Percentiles rank a stretch among this genome's conserved stretches.
Conservation (phyloP, 1,140 invertebrate species). For the Yoshiicerus persimilis region DNA sequence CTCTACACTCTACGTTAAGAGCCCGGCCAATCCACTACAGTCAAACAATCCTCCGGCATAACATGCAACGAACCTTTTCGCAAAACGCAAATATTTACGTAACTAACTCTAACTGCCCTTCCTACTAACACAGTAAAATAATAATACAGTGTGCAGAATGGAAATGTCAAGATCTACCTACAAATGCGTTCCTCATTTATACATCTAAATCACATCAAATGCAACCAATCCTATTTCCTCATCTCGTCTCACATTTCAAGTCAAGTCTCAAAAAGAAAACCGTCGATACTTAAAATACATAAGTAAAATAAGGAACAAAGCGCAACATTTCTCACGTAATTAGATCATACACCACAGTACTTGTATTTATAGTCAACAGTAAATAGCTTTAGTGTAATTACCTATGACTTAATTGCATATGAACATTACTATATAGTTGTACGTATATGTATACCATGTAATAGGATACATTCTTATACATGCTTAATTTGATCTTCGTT, state of each 20-base stretch:
- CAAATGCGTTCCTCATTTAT: not conserved
- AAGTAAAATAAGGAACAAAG: not conserved
- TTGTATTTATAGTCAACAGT: not conserved
- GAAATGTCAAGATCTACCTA: too few species aligned
- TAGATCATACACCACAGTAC: not conserved
- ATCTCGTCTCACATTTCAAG: not conserved
- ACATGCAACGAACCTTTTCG: not conserved
- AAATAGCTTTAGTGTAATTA: too few species aligned
- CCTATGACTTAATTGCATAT: too few species aligned
- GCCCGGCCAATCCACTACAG: not conserved
- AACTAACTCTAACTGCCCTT: too few species aligned
- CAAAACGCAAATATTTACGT: not conserved
- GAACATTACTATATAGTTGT: too few species aligned
- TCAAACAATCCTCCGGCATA: not conserved
- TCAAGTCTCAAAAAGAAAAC: not conserved
- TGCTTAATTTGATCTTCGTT: too few species aligned
- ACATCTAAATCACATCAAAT: not conserved
- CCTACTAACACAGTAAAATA: not conserved
- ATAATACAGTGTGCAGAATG: not conserved
- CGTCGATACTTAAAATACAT: not conserved
- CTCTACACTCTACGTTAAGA: too few species aligned
- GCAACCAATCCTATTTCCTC: not conserved
- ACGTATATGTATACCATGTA: too few species aligned
- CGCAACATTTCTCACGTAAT: not conserved
- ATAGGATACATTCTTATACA: too few species aligned